A percentile compares a stretch with the other conserved stretches of the same genome.
Conservation (phyloP, 2,797 vertebrate species). For the Choloepus didactylus region DNA sequence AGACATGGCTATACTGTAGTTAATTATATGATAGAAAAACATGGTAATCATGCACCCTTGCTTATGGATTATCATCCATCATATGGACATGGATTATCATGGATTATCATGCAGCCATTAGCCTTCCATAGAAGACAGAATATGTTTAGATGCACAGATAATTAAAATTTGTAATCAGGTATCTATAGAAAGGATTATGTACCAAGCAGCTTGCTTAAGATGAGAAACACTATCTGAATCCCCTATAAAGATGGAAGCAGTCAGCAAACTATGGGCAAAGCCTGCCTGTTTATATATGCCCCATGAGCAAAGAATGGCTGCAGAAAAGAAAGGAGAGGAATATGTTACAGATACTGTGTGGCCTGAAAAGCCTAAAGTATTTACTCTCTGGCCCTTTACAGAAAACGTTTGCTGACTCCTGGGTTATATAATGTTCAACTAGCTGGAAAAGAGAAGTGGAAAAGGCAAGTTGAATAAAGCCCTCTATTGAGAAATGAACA, state of each 20-base stretch:
- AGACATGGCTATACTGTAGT: too few relatives aligned
- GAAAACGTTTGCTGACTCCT: neutral
- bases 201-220: neutral
- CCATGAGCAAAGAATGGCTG: neutral
- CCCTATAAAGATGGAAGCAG: neutral
- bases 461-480: neutral
- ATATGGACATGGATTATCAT: too few relatives aligned
- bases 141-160: neutral
- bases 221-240: neutral
- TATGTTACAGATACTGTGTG: neutral
- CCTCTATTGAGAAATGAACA: neutral
- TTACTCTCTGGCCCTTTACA: neutral
- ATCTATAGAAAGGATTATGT: neutral
- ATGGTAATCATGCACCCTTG: neutral
- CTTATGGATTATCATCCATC: neutral
- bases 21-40: neutral
- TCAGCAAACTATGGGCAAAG: neutral
- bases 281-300: neutral
- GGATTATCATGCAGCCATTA: too few relatives aligned
- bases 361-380: slow-evolving; percentile 2
- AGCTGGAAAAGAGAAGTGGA: neutral
- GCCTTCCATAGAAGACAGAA: neutral
- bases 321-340: neutral
- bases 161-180: neutral
- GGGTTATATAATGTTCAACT: neutral